Base-by-base conservation (phyloP, 2,888 invertebrate genomes). In the Ichneumoninae sp. region DNA sequence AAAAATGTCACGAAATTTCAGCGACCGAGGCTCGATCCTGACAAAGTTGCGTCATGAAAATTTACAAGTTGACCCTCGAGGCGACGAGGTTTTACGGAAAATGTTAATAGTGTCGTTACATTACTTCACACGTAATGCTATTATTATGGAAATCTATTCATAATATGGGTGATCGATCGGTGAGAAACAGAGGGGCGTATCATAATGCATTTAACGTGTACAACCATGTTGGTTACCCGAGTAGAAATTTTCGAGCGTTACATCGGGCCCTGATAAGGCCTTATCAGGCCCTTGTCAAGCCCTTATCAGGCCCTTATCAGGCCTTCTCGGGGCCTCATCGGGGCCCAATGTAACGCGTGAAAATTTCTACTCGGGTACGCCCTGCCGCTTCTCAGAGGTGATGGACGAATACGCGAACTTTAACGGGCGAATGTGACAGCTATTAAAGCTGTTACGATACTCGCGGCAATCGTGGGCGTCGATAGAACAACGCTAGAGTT, bases 401-500 rank as follows among this genome's bases (percentile, higher is more conserved):
- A n/a, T 33, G 13, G 30, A 60, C 16, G 30, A 6, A 16, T 6
- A n/a, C 33, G 63, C 30, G 6, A 13, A 13, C 10, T 5, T 63
- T 1, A 63, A 33, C 30, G 16, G 6, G 10, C 4, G 8, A 47
- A 66, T 36, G 40, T 57, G 26, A 26, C 30, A 16, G 66, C 19
- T 4, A 63, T 47, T 36, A 50, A 1, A 10, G 7, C 19, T 10
- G 66, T n/a, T 66, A 65, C 36, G 22, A 80, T 5, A 66, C 54
- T 40, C n/a, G 54, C 40, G 13, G 19, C 13, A 22, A 80, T 22
- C 30, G 65, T n/a, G 10, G 79, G 44, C 16, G 57, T 36, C 13
- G 74, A 54, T 33, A 63, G 0, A 13, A 36, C 19, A 1, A 63
- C 30, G 40, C 77, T 69, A 13, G 77, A 63, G 10, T 36, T 77